Percentiles rank a stretch among this genome's conserved stretches.
phyloP scores from a whole-genome alignment of 2,888 invertebrate species.

The Ochropleura plecta region DNA sequence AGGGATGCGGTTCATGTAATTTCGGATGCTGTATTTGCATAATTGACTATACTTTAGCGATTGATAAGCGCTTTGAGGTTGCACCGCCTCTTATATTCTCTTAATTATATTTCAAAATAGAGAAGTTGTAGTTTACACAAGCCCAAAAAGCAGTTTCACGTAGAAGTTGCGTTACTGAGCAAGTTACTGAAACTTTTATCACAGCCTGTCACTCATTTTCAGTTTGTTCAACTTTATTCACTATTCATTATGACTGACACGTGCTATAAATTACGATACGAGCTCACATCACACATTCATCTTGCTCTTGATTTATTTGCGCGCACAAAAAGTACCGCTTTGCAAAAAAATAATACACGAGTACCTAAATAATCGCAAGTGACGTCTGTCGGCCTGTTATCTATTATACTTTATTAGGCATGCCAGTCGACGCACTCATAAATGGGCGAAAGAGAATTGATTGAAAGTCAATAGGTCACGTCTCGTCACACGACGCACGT shows the following conservation, averaged over 20 bases:
- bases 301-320: constrained; percentile 48
- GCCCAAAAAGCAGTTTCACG: neutral
- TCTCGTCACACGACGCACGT: constrained; percentile 70
- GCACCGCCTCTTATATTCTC: neutral
- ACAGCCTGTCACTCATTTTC: constrained; percentile 29
- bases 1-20: constrained; percentile 46
- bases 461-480: constrained; percentile 80
- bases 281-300: constrained; percentile 41
- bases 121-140: neutral
- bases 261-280: constrained; percentile 44
- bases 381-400: constrained; percentile 44
- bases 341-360: constrained; percentile 37
- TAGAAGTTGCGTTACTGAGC: constrained; percentile 13
- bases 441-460: constrained; percentile 75
- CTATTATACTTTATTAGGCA: constrained; percentile 52
- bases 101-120: neutral
- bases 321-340: constrained; percentile 24
- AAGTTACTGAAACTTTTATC: constrained; percentile 42
- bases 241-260: constrained; percentile 32
- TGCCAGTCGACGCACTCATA: constrained; percentile 45
- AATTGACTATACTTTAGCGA: constrained; percentile 34
- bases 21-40: constrained; percentile 47
- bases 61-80: constrained; percentile 13
- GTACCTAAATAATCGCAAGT: constrained; percentile 44
- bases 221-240: constrained; percentile 42